These are phyloP conservation scores for Chymomyza amoena DNA, from an alignment of 2,888 invertebrate species.

Conservation along the genomic window DNA sequence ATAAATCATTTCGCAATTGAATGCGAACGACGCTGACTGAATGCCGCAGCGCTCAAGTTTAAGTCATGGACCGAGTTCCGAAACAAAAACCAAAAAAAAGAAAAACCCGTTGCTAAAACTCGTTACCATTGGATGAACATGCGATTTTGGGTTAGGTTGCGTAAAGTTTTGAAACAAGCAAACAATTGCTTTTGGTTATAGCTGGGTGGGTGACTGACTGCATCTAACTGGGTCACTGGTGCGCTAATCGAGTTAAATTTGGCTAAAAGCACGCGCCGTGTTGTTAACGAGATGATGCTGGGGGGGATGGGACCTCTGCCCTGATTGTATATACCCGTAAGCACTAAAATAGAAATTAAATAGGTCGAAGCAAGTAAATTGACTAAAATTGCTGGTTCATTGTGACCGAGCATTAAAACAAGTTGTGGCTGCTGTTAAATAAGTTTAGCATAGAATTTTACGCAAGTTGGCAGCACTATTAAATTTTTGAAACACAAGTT, in stretches of 20 bases:
- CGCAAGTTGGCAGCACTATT: conserved; percentile 12
- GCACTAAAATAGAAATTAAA: conserved; percentile 10
- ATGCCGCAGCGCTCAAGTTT: neutral
- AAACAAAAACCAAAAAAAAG: neutral
- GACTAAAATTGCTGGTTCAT: conserved; percentile 18
- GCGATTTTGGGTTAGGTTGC: conserved; percentile 3
- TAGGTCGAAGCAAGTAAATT: conserved; percentile 12
- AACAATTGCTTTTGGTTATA: neutral
- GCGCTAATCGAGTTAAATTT: conserved; percentile 27
- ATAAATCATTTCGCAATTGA: conserved; percentile 77
- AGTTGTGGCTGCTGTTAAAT: neutral
- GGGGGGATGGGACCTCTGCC: neutral
- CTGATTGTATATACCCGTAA: neutral
- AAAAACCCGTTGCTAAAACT: conserved; percentile 11
- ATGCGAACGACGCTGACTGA: conserved; percentile 44
- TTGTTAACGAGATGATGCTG: neutral
- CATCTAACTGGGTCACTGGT: conserved; percentile 24
- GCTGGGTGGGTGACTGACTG: neutral
- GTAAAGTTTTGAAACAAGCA: neutral
- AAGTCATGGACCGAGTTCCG: neutral
- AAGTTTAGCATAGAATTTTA: neutral
- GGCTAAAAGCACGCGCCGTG: conserved; percentile 5
- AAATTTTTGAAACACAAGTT: conserved; percentile 9
- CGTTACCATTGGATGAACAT: conserved; percentile 3
- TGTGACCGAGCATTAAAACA: neutral